Evolutionary conservation across 2,797 vertebrate species (phyloP).

Genomic region (Scolopax bukidnonensis): DNA sequence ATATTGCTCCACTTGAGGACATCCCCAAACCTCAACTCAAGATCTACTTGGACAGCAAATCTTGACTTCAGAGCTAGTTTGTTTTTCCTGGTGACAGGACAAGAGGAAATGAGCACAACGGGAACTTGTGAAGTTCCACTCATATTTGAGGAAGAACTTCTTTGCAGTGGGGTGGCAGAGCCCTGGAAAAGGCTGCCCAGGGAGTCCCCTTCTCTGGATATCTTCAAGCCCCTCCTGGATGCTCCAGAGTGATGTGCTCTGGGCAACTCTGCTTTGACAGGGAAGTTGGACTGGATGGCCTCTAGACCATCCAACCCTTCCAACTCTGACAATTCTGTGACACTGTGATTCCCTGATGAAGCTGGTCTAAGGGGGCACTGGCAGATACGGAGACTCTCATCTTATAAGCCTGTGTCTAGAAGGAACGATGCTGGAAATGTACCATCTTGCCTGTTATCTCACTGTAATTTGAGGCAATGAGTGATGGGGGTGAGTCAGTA

Average conservation of each 20-base stretch:
- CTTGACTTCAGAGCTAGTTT: neutral
- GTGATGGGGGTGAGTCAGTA: neutral
- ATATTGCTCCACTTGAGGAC: neutral
- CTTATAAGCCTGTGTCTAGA: neutral
- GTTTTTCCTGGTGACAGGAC: neutral
- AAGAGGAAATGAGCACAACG: too few species aligned
- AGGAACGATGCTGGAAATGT: neutral
- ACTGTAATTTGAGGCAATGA: neutral
- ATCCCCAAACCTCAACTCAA: neutral
- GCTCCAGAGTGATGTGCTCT: too few species aligned
- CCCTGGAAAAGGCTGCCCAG: too few species aligned
- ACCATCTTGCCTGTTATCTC: neutral
- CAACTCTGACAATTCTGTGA: too few species aligned
- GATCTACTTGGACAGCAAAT: neutral
- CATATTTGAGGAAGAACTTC: too few species aligned
- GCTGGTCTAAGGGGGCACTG: neutral
- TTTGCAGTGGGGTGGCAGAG: too few species aligned
- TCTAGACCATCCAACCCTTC: too few species aligned
- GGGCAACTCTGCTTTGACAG: too few species aligned
- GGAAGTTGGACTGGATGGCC: too few species aligned
- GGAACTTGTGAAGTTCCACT: too few species aligned
- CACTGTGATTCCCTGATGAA: neutral
- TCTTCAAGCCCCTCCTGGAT: neutral
- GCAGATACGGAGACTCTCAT: neutral
- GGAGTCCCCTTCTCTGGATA: too few species aligned